Conservation (phyloP, 35 echinoderm and acorn worm genomes). For the Chiridota heheva region DNA sequence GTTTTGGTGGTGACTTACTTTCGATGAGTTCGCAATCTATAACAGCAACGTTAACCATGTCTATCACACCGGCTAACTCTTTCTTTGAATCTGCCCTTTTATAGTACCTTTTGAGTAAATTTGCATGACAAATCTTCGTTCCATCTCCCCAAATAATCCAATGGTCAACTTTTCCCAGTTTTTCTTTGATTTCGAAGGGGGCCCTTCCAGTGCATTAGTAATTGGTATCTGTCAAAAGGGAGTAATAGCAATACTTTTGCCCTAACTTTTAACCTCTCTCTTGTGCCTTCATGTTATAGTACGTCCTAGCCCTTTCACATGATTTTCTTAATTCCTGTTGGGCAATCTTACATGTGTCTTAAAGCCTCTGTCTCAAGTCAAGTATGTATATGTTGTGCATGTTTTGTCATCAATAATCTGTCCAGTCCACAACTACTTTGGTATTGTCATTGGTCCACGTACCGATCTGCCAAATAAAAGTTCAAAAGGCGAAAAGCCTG, state of each 20-base stretch:
- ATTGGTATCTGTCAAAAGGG: not conserved
- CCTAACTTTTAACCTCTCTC: not conserved
- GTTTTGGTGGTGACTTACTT: not conserved
- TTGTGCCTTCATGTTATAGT: not conserved
- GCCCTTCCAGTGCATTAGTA: too few relatives aligned
- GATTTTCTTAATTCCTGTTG: not conserved
- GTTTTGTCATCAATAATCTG: not conserved
- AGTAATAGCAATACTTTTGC: not conserved
- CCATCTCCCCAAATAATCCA: not conserved
- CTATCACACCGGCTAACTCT: not conserved
- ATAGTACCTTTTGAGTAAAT: not conserved
- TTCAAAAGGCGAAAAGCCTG: not conserved
- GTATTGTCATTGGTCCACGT: not conserved
- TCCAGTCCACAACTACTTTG: not conserved
- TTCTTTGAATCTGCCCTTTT: not conserved
- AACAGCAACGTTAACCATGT: not conserved
- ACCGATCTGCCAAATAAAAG: not conserved
- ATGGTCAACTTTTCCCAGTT: not conserved
- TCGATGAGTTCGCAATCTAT: not conserved
- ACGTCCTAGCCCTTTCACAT: not conserved
- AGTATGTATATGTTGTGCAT: not conserved
- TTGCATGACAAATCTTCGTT: not conserved
- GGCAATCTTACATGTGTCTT: not conserved
- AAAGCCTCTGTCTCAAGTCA: not conserved
- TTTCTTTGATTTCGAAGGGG: too few relatives aligned